Base-by-base conservation (phyloP, 2,888 invertebrate species). In the Dascillus cervinus region DNA sequence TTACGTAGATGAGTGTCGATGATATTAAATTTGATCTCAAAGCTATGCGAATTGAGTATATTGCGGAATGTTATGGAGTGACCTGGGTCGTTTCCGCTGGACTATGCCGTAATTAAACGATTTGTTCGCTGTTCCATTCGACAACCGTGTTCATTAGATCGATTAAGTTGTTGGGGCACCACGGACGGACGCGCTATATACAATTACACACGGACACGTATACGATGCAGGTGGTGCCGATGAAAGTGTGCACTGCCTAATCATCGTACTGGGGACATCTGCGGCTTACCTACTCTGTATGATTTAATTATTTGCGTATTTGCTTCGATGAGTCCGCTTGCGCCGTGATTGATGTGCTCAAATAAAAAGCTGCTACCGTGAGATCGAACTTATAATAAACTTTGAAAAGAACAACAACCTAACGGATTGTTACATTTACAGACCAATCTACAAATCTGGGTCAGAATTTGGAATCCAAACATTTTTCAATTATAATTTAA, bases 91-190 rank as follows among this genome's bases (percentile, higher is more conserved):
- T 42, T 46, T 45, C 44, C 49, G 47, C 39, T 46, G 50, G 49
- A 48, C 52, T 48, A 46, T 51, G 49, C 47, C 43, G 47, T 52
- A 53, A 53, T 52, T 52, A 51, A 53, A 52, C 53, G 52, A 53
- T 53, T 52, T 53, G 53, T 51, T 51, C 52, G 50, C 43, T 50
- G 52, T 50, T 52, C 50, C 52, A 50, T 52, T 51, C 49, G 51
- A 53, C 50, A 51, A 43, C 45, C 53, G 40, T 51, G 53, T 51
- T 53, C 53, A 53, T 53, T 52, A 52, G 52, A 51, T 52, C 53
- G 53, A 53, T 53, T 52, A 53, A 52, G 52, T 53, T 51, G 49
- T 53, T 49, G 45, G 47, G 45, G 46, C 35, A 29, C 39, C 34
- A 40, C 40, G 47, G n/a, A 39, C 43, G 46, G 42, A 43, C 45